phyloP scores from a whole-genome alignment of 2,113 vertebrate genomes.

The Eurypyga helias region DNA sequence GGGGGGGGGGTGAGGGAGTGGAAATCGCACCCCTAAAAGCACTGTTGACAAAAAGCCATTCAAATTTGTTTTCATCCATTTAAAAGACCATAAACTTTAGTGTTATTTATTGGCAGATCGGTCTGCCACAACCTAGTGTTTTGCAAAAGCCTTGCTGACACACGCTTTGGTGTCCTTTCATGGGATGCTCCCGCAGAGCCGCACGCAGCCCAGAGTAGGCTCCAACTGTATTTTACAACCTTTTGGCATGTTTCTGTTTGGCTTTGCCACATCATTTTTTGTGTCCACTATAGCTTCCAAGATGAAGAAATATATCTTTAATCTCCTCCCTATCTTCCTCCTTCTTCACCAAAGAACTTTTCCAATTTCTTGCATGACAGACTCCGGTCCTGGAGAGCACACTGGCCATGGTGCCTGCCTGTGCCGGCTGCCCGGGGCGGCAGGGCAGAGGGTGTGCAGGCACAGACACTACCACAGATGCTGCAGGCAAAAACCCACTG shows the following conservation, averaged over 20 bases:
- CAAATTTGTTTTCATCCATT: background rate
- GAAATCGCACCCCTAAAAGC: background rate
- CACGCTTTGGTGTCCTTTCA: fast-evolving
- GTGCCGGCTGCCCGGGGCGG: too few relatives aligned
- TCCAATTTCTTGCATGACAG: background rate
- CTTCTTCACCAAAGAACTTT: background rate
- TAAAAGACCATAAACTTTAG: background rate
- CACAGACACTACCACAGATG: background rate
- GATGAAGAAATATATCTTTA: background rate
- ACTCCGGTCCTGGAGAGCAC: background rate
- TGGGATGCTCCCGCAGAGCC: background rate
- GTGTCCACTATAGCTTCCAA: background rate
- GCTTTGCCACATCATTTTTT: fast-evolving
- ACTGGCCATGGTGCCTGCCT: background rate
- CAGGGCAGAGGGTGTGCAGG: too few relatives aligned
- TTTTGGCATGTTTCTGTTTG: fast-evolving
- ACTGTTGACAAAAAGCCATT: background rate
- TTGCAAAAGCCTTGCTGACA: background rate
- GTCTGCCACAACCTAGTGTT: fast-evolving
- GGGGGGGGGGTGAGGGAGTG: too few relatives aligned
- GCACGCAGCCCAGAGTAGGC: background rate
- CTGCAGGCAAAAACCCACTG: fast-evolving
- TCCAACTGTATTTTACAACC: background rate
- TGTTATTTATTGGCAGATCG: background rate
- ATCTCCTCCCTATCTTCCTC: background rate